Base-by-base conservation (phyloP, 2,888 invertebrate species). In the Temnothorax ravouxi region DNA sequence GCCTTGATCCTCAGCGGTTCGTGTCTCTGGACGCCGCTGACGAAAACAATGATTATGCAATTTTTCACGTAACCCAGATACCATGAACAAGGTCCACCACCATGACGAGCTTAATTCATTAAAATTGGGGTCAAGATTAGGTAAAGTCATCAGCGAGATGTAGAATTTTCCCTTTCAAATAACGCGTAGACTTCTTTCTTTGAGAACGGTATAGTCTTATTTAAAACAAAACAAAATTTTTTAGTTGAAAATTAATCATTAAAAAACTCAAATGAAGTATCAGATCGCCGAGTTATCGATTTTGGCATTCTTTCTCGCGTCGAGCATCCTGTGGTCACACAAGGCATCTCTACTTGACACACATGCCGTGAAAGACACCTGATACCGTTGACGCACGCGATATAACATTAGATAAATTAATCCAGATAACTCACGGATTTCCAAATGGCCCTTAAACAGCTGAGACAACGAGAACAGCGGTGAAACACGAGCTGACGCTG, bases 11-110 rank as follows among this genome's bases (percentile, higher is more conserved):
- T 18, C 5, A 47, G 25, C 50, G 38, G 66, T 54, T 64, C 13
- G 18, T 67, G 47, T 6, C 76, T 81, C 62, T 84, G 54, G 6
- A 34, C 6, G 34, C 6, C 6, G 29, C 52, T 56, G 77, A 38
- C 59, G 47, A 79, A 75, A 82, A 72, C 62, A 15, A n/a, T 21
- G 61, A 81, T 88, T 87, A 64, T 47, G 62, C 79, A 88, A 86
- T 64, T 66, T 64, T 66, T 56, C 21, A 29, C 29, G 15, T 11
- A 50, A 21, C 4, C 34, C 21, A 21, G 41, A 56, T 76, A 25
- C 15, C 5, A n/a, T 25, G 59, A 69, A 52, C 15, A 56, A 44
- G 76, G 21, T 5, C 34, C 71, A 44, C 21, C 29, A 64, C 41
- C 80, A 67, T 84, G 81, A 84, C 54, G 5, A 34, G 52, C 8